These are phyloP conservation scores for Holacanthella duospinosa DNA, from an alignment of 2,888 invertebrate genomes.

Conservation along the genomic window DNA sequence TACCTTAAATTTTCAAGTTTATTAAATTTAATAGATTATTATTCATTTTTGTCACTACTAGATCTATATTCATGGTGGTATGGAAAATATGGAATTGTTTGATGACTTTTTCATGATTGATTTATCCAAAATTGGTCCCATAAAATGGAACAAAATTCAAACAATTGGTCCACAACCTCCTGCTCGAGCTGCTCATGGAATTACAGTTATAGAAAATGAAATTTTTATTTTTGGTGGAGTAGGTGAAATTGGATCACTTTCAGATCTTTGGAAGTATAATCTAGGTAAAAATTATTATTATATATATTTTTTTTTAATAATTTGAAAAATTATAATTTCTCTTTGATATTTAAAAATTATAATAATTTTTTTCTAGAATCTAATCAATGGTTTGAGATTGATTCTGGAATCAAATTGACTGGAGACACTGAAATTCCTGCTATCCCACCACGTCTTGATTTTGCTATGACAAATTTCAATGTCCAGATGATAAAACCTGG, in stretches of 20 bases:
- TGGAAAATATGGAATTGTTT: slow-evolving; percentile 16
- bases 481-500: slow-evolving; percentile 8
- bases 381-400: slow-evolving; percentile 17
- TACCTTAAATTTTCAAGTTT: neutral
- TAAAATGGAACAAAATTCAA: slow-evolving; percentile 17
- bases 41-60: too few species aligned
- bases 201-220: slow-evolving; percentile 12
- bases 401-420: neutral
- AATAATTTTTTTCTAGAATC: slow-evolving; percentile 11
- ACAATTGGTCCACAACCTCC: slow-evolving; percentile 10
- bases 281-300: too few species aligned
- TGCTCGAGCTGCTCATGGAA: slow-evolving; percentile 26
- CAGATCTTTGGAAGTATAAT: slow-evolving; percentile 27
- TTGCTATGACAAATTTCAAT: slow-evolving; percentile 19
- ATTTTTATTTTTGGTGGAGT: slow-evolving; percentile 28
- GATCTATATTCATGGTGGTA: slow-evolving; percentile 27
- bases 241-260: slow-evolving; percentile 19
- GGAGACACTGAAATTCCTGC: neutral
- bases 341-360: neutral
- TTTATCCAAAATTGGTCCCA: slow-evolving; percentile 9
- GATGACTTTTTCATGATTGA: slow-evolving; percentile 24
- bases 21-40: too few species aligned
- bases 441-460: slow-evolving; percentile 22
- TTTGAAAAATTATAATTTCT: neutral
- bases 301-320: too few species aligned